A percentile compares a stretch with the other conserved stretches of the same genome.
These are phyloP conservation scores for Nesogale talazaci DNA, from an alignment of 2,113 vertebrate species.

Conservation along the genomic window DNA sequence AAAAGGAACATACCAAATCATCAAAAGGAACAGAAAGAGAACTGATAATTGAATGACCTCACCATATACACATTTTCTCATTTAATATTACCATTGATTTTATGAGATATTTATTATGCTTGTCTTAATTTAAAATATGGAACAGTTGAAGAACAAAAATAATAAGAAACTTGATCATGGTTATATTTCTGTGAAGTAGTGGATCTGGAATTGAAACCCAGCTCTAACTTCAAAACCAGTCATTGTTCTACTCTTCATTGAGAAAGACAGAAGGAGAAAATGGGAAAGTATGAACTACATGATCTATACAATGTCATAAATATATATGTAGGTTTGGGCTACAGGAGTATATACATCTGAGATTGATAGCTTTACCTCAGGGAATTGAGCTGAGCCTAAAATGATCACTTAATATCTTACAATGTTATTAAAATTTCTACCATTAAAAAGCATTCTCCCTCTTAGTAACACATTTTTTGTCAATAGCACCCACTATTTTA, in stretches of 20 bases:
- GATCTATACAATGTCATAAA: neutral
- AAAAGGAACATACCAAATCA: neutral
- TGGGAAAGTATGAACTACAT: neutral
- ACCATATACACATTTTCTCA: neutral
- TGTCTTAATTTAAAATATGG: slow-evolving; percentile 35
- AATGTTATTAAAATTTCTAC: neutral
- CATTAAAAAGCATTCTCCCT: neutral
- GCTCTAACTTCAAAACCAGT: slow-evolving; percentile 8
- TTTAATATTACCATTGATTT: slow-evolving; percentile 31
- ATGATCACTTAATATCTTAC: neutral
- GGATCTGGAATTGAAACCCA: neutral
- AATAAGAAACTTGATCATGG: neutral
- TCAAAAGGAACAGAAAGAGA: neutral
- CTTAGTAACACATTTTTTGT: neutral
- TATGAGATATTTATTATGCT: slow-evolving; percentile 18
- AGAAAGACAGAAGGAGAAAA: neutral
- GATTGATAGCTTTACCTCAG: neutral
- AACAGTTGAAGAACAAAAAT: neutral
- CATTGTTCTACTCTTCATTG: slow-evolving; percentile 23
- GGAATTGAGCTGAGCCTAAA: neutral
- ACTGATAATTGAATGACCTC: neutral
- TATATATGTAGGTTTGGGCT: neutral
- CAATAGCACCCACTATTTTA: neutral
- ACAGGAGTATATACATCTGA: neutral
- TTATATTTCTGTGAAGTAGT: neutral